Conservation (phyloP, 2,888 invertebrate genomes). For the Apamea anceps region DNA sequence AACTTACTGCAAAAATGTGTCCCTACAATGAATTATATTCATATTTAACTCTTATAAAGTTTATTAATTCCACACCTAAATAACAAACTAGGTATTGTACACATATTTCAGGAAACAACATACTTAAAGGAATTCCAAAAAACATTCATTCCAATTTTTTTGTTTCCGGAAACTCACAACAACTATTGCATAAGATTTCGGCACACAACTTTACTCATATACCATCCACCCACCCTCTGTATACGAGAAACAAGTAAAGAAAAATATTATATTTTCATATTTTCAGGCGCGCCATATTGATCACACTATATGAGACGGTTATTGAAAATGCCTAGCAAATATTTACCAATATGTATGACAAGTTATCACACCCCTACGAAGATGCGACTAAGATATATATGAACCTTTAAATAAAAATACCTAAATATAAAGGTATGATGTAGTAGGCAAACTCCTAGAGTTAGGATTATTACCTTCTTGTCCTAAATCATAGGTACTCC, state of each 20-base stretch:
- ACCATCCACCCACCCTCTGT: constrained; percentile 24
- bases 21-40: too few species aligned
- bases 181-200: constrained; percentile 24
- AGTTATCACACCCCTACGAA: constrained; percentile 34
- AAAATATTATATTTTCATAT: constrained; percentile 49
- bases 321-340: constrained; percentile 62
- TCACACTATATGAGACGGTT: constrained; percentile 55
- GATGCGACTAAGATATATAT: not conserved
- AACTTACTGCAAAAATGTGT: too few species aligned
- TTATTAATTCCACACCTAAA: too few species aligned
- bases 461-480: too few species aligned
- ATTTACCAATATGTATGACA: constrained; percentile 50
- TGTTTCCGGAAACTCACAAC: constrained; percentile 14
- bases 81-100: not conserved
- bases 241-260: constrained; percentile 44
- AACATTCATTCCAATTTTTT: not conserved
- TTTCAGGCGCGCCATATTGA: constrained; percentile 48
- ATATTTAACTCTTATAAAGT: too few species aligned
- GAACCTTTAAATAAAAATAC: too few species aligned
- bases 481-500: too few species aligned
- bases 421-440: too few species aligned
- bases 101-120: not conserved
- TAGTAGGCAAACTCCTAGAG: too few species aligned
- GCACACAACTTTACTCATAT: constrained; percentile 44
- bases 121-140: not conserved